Base-by-base conservation (phyloP, 2,113 vertebrate species). In the Cynoglossus semilaevis region DNA sequence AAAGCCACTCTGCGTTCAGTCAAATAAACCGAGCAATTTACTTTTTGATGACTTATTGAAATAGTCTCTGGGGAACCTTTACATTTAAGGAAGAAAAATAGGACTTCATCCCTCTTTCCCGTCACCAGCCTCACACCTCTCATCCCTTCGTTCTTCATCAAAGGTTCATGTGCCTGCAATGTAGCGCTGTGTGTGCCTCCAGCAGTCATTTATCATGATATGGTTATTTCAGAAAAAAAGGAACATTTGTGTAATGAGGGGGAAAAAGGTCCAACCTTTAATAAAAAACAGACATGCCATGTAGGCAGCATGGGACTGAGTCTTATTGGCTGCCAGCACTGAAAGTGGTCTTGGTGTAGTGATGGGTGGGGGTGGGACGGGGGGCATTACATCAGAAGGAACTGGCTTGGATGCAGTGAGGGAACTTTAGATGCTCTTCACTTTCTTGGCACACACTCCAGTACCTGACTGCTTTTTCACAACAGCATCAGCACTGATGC, bases 211-310 rank as follows among this genome's bases (percentile, higher is more conserved):
- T 71, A 87, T 84, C 80, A 81, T 73, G 52, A 65, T 69, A 64
- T 74, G 68, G 52, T 64, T 70, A 29, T 76, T 63, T 75, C 56
- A 34, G 73, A 81, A 70, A 77, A 79, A 58, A 75, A 84, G 70
- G 81, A 75, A 62, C 53, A 55, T 81, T 85, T 84, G 68, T 76
- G 65, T 66, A 72, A 83, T 80, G 76, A 61, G 35, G 3, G 43
- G 58, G 47, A 58, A 74, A 71, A 81, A 56, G 11, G 1, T 75
- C 83, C 80, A 80, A 88, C 70, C 73, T 88, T 66, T 89, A 91
- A 91, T 83, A 88, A 84, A 85, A 90, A 91, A 77, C 86, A 90
- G 76, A 87, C 74, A 78, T 88, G 85, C 87, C 86, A 86, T 79
- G 68, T 85, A 74, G 79, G 61, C 77, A 80, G 67, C 58, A 42